These are phyloP conservation scores for Holcopasites calliopsidis DNA, from an alignment of 1,140 invertebrate species.

Conservation along the genomic window DNA sequence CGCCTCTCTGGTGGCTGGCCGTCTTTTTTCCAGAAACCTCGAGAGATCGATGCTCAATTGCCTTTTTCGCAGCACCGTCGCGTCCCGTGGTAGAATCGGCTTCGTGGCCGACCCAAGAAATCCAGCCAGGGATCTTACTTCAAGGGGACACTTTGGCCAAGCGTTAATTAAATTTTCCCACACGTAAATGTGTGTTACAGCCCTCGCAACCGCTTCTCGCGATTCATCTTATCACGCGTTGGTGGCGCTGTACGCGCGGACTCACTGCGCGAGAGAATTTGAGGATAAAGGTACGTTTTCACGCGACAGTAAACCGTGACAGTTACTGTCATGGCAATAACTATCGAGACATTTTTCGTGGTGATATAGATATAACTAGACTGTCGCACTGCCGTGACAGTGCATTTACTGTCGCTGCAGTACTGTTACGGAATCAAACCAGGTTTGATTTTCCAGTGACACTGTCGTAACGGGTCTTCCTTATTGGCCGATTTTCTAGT, in stretches of 20 bases:
- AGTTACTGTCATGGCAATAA: too few species aligned
- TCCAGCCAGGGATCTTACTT: constrained; percentile 38
- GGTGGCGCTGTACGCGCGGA: constrained; percentile 53
- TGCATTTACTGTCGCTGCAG: too few species aligned
- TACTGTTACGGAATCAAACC: too few species aligned
- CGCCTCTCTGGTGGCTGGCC: constrained; percentile 26
- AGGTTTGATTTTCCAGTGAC: too few species aligned
- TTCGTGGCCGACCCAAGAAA: constrained; percentile 37
- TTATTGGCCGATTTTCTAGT: too few species aligned
- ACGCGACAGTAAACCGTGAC: not conserved
- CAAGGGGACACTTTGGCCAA: constrained; percentile 33
- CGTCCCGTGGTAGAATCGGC: constrained; percentile 23
- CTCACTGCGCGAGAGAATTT: constrained; percentile 48
- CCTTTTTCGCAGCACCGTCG: constrained; percentile 13
- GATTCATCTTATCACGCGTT: constrained; percentile 61
- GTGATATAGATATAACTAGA: too few species aligned
- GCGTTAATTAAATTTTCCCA: constrained; percentile 64
- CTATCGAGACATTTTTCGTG: too few species aligned
- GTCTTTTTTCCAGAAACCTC: constrained; percentile 48
- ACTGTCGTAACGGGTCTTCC: too few species aligned
- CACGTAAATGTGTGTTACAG: constrained; percentile 45
- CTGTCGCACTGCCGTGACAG: too few species aligned
- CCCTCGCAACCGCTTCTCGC: constrained; percentile 49
- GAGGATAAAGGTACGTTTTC: constrained; percentile 41
- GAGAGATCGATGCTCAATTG: constrained; percentile 46